Base-by-base conservation (phyloP, 2,888 invertebrate species). In the Catocala sponsa region DNA sequence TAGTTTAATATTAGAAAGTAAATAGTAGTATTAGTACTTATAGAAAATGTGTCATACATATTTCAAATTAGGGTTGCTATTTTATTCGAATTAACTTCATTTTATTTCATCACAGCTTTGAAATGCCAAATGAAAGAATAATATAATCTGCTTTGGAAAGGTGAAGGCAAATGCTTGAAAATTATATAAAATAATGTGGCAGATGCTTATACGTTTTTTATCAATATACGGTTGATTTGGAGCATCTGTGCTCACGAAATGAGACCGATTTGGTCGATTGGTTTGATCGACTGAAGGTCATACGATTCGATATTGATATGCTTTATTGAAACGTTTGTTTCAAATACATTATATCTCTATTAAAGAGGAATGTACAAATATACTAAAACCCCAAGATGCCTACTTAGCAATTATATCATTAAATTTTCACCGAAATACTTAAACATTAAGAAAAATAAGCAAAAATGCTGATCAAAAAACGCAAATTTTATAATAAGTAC, bases 1-100 rank as follows among this genome's bases (percentile, higher is more conserved):
- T 58, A 59, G 53, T 62, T 44, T 58, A 58, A 51, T 44, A 38
- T 55, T 56, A 65, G 59, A 57, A 48, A 55, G 43, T 25, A 53
- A 47, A 41, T 7, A 49, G 15, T 57, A 61, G 54, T 55, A 47
- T 41, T 53, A 57, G 47, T 38, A n/a, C n/a, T n/a, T n/a, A 6
- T 52, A 41, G 38, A 11, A 48, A 44, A 41, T 13, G 50, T 43
- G 55, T 46, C 41, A 47, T 65, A 61, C 69, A 65, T 74, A 72
- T 76, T 76, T 72, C 74, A 72, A 76, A 74, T 74, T 64, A 57
- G 56, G 77, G 68, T 70, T 15, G 6, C 6, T 9, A 47, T 47
- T 48, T 32, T 11, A 12, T 10, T 38, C 41, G 2, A 7, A 13
- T 35, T 49, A 41, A 25, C 32, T 42, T 13, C 49, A 41, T 55